Base-by-base conservation (phyloP, 2,888 invertebrate species). In the Sphaeridia pumilis region DNA sequence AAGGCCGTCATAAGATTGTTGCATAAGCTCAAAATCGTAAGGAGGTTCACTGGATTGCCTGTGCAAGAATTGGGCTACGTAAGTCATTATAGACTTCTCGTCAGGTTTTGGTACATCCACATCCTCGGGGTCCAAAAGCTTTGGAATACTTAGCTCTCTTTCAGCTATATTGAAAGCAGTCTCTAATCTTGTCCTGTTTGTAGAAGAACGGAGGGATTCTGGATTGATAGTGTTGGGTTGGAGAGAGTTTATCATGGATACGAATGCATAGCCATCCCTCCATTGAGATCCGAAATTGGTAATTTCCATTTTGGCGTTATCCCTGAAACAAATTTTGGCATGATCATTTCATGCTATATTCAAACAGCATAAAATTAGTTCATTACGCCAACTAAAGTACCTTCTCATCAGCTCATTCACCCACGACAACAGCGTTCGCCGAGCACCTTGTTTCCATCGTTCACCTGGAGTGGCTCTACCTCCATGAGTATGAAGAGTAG, bases 11-110 rank as follows among this genome's bases (percentile, higher is more conserved):
- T 86, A 84, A 71, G 88, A 84, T 70, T 89, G 87, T 55, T 86
- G 78, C 62, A 83, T 80, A 38, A 69, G 66, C 49, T 67, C 68
- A 1, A 64, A 58, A 35, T 65, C 65, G 46, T 63, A 62, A 35
- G 59, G 55, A 35, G 64, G 62, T 56, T 66, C 59, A 28, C 61
- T 64, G 4, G 61, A 60, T 74, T 92, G 90, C 41, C 47, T 4
- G 71, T 94, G 92, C 69, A 95, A 76, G 74, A 95, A 95, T 75
- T 95, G 94, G 36, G 95, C 93, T 58, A 95, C 93, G 71, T 95
- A 95, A 27, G 95, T 95, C 94, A 95, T 95, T 66, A 95, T 89
- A 58, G 92, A 93, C 73, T 89, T 86, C 71, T 95, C 95, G 71
- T 95, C 95, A 3, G 95, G 95, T 70, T 88, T 87, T 26, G 87